Base-by-base conservation (phyloP, 2,797 vertebrate species). In the Mus spretus region DNA sequence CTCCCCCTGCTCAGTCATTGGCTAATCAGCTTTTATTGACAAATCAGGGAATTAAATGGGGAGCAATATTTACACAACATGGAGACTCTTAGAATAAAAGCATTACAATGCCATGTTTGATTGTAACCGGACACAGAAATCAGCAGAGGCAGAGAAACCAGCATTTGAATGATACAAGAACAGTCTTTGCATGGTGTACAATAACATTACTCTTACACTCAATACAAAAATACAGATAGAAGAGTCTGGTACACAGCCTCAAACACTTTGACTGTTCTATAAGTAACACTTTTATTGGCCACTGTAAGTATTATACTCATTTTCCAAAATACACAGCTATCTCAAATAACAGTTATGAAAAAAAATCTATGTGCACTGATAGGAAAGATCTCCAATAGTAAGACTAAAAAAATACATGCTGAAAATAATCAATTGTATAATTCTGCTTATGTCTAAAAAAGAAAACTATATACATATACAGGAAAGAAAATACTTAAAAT, bases 281-380 rank as follows among this genome's bases (percentile, higher is more conserved):
- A 91, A 90, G 72, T 70, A 85, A 34, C 34, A 91, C n/a, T 84
- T 79, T 78, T 74, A 93, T 9, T 94, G 50, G 77, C n/a, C 70
- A 79, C 55, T 92, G 22, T 83, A 92, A 94, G 92, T 59, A 79
- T 22, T 85, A 89, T 24, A 59, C 59, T 89, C 17, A 89, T 75
- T 94, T 63, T 80, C 91, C 81, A 53, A 75, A 96, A 80, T 83
- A 96, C n/a, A 74, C 10, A 89, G 14, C 72, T 10, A 85, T 88
- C 87, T 84, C 78, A 95, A 93, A 65, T 92, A 92, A 85, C 1
- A 2, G 47, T 70, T 95, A 93, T 8, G 94, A 79, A 72, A 93
- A 97, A 47, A 55, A 95, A 91, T 82, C 74, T 77, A 22, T 57
- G 61, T 28, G 20, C 20, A 89, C 15, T 82, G 15, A 37, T 50